Base-by-base conservation (phyloP, 1,140 invertebrate genomes). In the Drosophila neocordata region DNA sequence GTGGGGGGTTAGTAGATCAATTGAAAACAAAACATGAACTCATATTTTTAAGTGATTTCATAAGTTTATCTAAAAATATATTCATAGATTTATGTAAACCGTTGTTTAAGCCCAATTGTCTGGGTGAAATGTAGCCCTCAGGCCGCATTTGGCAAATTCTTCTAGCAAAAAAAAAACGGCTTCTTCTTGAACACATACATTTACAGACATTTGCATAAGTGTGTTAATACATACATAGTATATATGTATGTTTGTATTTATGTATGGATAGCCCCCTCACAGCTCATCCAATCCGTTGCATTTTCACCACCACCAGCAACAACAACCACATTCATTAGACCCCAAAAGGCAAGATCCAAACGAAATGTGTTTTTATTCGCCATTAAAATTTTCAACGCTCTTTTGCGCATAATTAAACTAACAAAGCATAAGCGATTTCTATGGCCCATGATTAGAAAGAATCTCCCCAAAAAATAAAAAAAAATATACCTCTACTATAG, bases 361-460 rank as follows among this genome's bases (percentile, higher is more conserved):
- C 52, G 27, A 72, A 87, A 82, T 88, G 66, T 87, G 64, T 87
- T 82, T 87, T 82, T 87, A 87, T 82, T 82, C 63, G 83, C 83
- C 83, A 87, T 88, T 87, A 87, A 83, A 58, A 48, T 20, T 82
- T 73, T 88, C 65, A 83, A 83, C 83, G 83, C 83, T 82, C 76
- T 73, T 48, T 48, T 75, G 83, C 74, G 83, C 82, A 87, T 87
- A 88, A 88, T 87, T 87, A 87, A 76, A 57, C 72, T 68, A 85
- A 83, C 71, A 74, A 73, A 71, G 22, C 18, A 61, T 68, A 69
- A 44, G 24, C 64, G 78, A 78, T 82, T 87, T 88, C 82, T 82
- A 88, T 87, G 69, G 78, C 53, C 56, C 61, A 48, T 85, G 82
- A 78, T 78, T 82, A 77, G 72, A 75, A 75, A 85, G 81, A 85